A percentile compares a stretch with the other conserved stretches of the same genome.
These are phyloP conservation scores for Dryobotodes eremita DNA, from an alignment of 2,888 invertebrate species.

Conservation along the genomic window DNA sequence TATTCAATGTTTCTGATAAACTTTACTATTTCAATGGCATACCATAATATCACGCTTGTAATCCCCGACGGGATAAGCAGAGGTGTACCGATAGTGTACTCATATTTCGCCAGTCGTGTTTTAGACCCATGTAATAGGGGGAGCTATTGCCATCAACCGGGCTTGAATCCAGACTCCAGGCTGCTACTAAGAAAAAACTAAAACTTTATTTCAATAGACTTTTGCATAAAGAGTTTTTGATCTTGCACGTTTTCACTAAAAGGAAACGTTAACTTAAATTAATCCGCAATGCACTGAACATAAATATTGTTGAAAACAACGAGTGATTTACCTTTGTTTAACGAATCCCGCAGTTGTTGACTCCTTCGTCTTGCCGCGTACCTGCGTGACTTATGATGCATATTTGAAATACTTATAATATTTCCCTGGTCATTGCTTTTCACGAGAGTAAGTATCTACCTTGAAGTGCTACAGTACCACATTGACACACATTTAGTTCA, in stretches of 20 bases:
- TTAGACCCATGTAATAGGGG: not conserved
- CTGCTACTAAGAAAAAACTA: not conserved
- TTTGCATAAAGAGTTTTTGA: not conserved
- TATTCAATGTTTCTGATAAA: not conserved
- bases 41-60: not conserved
- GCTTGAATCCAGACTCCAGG: not conserved
- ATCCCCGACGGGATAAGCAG: not conserved
- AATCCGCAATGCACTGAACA: slow-evolving; percentile 5
- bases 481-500: slow-evolving; percentile 62
- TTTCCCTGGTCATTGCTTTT: slow-evolving; percentile 49
- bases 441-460: slow-evolving; percentile 51
- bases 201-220: not conserved
- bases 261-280: not conserved
- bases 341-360: slow-evolving; percentile 25
- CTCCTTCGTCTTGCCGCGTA: slow-evolving; percentile 10
- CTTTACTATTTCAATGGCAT: not conserved
- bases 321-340: slow-evolving; percentile 37
- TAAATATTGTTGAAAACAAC: slow-evolving; percentile 43
- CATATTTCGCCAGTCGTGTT: not conserved
- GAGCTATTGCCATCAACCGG: not conserved
- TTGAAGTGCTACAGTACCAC: slow-evolving; percentile 55
- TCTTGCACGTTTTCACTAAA: not conserved
- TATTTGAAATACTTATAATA: slow-evolving; percentile 50
- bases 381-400: slow-evolving; percentile 34
- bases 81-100: not conserved